Evolutionary conservation across 1,140 invertebrate species (phyloP).

Genomic region (Dendrolimus kikuchii): DNA sequence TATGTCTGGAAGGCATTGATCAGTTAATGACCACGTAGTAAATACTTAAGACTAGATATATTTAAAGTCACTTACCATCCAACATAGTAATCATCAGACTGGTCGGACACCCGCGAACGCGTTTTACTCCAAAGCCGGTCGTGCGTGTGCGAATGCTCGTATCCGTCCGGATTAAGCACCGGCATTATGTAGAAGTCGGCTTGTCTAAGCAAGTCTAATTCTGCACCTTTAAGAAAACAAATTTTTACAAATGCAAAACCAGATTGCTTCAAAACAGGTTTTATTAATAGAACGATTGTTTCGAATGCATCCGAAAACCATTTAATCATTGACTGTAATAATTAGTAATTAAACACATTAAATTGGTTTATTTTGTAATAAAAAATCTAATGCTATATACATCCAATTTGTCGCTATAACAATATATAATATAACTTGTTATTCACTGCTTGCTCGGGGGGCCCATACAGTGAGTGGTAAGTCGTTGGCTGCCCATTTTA

Average conservation of each 20-base stretch:
- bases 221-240: conserved; percentile 43
- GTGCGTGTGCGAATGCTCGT: conserved; percentile 82
- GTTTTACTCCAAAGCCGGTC: conserved; percentile 88
- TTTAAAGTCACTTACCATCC: conserved; percentile 44
- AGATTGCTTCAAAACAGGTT: background rate
- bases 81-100: conserved; percentile 55
- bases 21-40: no score
- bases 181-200: conserved; percentile 87
- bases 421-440: no score
- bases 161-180: conserved; percentile 86
- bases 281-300: no score
- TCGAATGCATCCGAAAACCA: background rate
- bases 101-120: conserved; percentile 72
- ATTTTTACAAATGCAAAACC: conserved; percentile 2
- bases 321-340: background rate
- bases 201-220: conserved; percentile 73
- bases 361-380: background rate
- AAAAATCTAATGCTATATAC: background rate
- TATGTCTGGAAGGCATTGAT: no score
- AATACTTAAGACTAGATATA: background rate
- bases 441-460: no score
- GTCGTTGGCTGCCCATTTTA: no score
- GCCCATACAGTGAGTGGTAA: no score
- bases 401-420: no score
- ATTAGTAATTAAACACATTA: background rate